Evolutionary conservation across 2,113 vertebrate species (phyloP).

Genomic region (Centropristis striata): DNA sequence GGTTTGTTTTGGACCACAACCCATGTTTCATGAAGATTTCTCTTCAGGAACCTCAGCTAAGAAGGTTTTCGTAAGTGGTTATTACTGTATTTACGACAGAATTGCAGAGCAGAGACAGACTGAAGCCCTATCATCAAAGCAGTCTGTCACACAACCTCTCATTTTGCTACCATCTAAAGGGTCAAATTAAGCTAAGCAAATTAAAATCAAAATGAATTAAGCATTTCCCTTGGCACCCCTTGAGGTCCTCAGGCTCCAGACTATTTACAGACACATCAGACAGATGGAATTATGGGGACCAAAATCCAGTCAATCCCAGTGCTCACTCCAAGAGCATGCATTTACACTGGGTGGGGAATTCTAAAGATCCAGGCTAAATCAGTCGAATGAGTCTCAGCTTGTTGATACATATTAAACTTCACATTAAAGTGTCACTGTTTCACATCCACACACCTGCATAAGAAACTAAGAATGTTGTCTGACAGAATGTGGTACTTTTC

Average conservation of each 20-base stretch:
- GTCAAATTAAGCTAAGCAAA: neutral
- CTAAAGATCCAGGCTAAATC: conserved; percentile 41
- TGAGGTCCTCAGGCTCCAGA: neutral
- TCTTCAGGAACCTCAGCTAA: neutral
- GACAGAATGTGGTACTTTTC: conserved; percentile 3
- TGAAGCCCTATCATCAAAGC: conserved; percentile 17
- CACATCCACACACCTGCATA: conserved; percentile 26
- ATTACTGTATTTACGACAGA: conserved; percentile 1
- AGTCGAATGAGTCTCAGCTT: conserved; percentile 74
- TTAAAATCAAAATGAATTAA: neutral
- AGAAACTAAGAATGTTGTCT: conserved; percentile 5
- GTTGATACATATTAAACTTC: conserved; percentile 70
- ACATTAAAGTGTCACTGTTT: conserved; percentile 35
- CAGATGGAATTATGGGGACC: conserved; percentile 12
- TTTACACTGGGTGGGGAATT: conserved; percentile 49
- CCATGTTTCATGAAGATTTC: neutral
- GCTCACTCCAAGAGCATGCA: conserved; percentile 20
- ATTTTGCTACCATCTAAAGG: conserved; percentile 4
- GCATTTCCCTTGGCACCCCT: neutral
- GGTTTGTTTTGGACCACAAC: neutral
- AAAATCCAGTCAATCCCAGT: conserved; percentile 32
- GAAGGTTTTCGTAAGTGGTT: neutral
- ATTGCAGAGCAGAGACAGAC: neutral
- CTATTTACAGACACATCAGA: conserved; percentile 12
- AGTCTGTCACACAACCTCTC: neutral